A percentile compares a stretch with the other conserved stretches of the same genome.
Conservation (phyloP, 1,140 invertebrate genomes). For the Heliconius eleuchia region DNA sequence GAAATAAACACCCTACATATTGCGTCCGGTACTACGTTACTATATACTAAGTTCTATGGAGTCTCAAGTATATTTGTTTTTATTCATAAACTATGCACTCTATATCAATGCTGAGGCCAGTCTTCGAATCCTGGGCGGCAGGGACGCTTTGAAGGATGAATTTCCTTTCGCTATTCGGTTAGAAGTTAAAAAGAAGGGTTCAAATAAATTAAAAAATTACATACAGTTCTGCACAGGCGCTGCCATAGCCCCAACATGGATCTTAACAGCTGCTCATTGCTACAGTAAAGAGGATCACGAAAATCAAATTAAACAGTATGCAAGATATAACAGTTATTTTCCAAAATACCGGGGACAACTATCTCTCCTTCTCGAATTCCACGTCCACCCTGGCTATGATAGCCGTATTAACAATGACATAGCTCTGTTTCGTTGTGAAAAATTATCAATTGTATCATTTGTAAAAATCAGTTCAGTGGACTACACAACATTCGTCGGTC, state of each 20-base stretch:
- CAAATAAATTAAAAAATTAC: background rate
- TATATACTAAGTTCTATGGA: background rate
- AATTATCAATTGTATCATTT: conserved; percentile 15
- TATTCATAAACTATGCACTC: background rate
- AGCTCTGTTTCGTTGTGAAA: conserved; percentile 18
- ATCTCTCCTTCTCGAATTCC: conserved; percentile 9
- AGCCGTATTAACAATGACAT: conserved; percentile 3
- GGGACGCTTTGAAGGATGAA: conserved; percentile 20
- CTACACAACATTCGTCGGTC: conserved; percentile 24
- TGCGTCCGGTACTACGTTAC: no score
- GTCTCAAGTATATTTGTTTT: background rate
- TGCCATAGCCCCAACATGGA: conserved; percentile 27
- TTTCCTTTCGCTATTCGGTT: conserved; percentile 32
- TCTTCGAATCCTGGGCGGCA: conserved; percentile 28
- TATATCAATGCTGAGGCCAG: conserved; percentile 4
- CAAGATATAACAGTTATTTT: conserved; percentile 31
- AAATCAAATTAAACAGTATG: background rate
- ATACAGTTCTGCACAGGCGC: conserved; percentile 15
- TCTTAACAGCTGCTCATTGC: conserved; percentile 34
- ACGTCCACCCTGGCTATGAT: background rate
- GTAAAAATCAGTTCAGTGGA: conserved; percentile 29
- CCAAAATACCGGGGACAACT: conserved; percentile 20
- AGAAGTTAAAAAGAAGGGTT: background rate
- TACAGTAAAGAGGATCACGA: background rate
- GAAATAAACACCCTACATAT: background rate